A percentile compares a stretch with the other conserved stretches of the same genome.
Conservation (phyloP, 2,888 invertebrate species). For the Aporophyla lueneburgensis region DNA sequence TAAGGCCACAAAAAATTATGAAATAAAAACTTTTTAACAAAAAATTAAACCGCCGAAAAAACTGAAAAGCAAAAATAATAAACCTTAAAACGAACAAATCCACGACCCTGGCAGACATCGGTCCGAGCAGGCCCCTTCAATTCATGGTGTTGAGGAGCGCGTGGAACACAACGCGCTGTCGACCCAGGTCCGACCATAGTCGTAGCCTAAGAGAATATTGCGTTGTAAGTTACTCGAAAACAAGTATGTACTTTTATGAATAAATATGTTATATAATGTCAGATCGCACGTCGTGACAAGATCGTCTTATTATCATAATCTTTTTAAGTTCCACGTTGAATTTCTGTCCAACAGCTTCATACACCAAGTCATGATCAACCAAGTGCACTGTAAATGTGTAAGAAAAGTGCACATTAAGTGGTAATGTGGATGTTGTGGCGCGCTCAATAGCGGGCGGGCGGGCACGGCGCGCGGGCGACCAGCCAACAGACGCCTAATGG, state of each 20-base stretch:
- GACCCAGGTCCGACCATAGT: too few species aligned
- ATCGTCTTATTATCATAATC: neutral
- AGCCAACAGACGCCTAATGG: constrained; percentile 47
- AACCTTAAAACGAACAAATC: too few species aligned
- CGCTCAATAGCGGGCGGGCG: constrained; percentile 21
- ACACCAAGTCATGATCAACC: constrained; percentile 4
- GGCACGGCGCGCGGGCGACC: constrained; percentile 40
- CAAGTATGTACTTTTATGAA: neutral
- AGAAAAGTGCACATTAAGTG: constrained; percentile 57
- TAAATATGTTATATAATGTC: neutral
- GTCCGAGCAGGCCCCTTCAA: too few species aligned
- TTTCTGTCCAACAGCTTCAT: neutral
- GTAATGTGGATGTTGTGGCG: constrained; percentile 42
- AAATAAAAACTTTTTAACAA: too few species aligned
- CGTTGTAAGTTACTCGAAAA: neutral
- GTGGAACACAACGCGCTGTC: too few species aligned
- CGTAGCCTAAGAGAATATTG: neutral
- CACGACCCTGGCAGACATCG: too few species aligned
- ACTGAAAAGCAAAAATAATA: too few species aligned
- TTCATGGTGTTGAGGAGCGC: too few species aligned
- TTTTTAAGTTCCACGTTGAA: neutral
- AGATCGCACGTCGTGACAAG: neutral
- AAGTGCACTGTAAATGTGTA: constrained; percentile 55
- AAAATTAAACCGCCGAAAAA: too few species aligned
- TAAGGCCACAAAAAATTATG: too few species aligned